Evolutionary conservation across 2,797 vertebrate genomes (phyloP), one percentile per base, ranked within the genome.

Genomic region (Notoglanidium macrostoma): DNA sequence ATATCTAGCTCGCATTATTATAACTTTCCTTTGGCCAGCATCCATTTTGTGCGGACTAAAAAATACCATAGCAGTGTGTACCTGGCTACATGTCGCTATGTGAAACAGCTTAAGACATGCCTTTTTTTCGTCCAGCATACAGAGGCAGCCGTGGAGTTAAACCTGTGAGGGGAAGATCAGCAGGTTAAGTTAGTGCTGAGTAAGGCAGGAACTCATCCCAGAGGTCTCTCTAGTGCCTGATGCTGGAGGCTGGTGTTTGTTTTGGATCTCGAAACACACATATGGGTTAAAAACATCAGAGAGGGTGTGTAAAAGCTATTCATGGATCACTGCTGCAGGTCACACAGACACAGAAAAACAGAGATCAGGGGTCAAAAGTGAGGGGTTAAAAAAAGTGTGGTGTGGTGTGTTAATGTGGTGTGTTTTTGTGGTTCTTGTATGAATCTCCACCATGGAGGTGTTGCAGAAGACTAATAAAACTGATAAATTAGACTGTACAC

Each of bases 211-310:
- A 3, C 59, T n/a, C 21, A 54, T 49, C 68, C 55, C 85, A 35
- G 54, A 77, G 72, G 51, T 61, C 57, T 77, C 44, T 51, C 46
- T 72, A 40, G 59, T 32, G 49, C 61, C 79, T 54, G 61, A 11
- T 10, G 57, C 54, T 23, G 55, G 21, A 81, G 77, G 73, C 76
- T 77, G 76, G 32, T 89, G 87, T 87, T 89, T 85, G 83, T 70
- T 87, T 87, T 82, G 83, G 78, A 19, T 87, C 61, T 51, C 17
- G 17, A 57, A 54, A 80, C 65, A 80, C 29, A 84, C 92, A 92
- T 87, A 67, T 19, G 90, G 91, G 90, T 92, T 91, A 92, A 86
- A 88, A 89, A 92, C 74, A 90, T 92, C 91, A 93, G 87, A 92
- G 87, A 90, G 84, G 87, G 29, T 89, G 86, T 85, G 59, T 86